phyloP scores from a whole-genome alignment of 2,113 vertebrate species.

The Salminus brasiliensis region DNA sequence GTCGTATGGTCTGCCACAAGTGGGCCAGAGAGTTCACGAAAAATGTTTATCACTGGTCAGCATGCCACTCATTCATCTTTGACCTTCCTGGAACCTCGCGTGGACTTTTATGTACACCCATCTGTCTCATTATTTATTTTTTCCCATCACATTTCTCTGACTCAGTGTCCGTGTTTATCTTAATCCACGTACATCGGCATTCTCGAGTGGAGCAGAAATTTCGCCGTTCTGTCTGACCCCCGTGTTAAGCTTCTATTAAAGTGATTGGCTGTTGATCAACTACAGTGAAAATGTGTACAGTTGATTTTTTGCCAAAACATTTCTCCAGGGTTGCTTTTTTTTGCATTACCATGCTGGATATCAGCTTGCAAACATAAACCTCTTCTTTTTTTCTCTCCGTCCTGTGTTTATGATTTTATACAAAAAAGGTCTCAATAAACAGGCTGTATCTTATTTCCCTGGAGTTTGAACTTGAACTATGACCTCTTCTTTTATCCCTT shows the following conservation, averaged over 20 bases:
- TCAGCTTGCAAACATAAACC: background rate
- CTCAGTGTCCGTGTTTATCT: too few relatives aligned
- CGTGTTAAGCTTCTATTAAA: background rate
- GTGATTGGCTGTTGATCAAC: too few relatives aligned
- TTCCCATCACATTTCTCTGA: too few relatives aligned
- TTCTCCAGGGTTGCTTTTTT: too few relatives aligned
- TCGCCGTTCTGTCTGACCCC: too few relatives aligned
- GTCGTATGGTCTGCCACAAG: constrained; percentile 54
- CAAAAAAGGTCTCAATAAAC: constrained; percentile 4
- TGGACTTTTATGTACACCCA: background rate
- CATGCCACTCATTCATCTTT: constrained; percentile 29
- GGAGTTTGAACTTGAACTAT: constrained; percentile 59
- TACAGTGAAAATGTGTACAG: background rate
- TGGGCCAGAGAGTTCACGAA: constrained; percentile 37
- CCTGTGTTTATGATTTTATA: background rate
- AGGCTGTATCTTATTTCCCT: constrained; percentile 20
- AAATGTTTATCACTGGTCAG: constrained; percentile 18
- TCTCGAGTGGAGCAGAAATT: too few relatives aligned
- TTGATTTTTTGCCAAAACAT: background rate
- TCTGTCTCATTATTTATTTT: background rate
- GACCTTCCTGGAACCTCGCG: constrained; percentile 59
- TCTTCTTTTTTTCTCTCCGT: background rate
- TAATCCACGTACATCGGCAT: too few relatives aligned
- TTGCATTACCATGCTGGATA: background rate
- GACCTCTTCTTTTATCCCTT: constrained; percentile 48